phyloP scores from a whole-genome alignment of 2,888 invertebrate genomes.

The Ypsolopha scabrella region DNA sequence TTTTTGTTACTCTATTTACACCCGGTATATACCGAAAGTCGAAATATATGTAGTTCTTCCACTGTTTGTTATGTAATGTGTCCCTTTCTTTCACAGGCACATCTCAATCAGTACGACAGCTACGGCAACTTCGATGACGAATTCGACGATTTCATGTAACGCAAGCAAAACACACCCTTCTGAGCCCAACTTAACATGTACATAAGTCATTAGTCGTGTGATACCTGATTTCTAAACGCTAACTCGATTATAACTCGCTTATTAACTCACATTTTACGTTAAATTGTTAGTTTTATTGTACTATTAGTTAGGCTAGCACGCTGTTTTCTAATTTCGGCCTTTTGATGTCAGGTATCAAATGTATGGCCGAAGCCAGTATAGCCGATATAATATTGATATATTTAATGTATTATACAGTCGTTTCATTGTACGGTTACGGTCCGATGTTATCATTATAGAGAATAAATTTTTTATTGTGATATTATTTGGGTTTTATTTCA shows the following conservation, averaged over 20 bases:
- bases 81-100: constrained; percentile 52
- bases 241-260: not conserved
- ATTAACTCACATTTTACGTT: not conserved
- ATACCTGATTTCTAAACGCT: constrained; percentile 12
- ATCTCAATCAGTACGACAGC: constrained; percentile 75
- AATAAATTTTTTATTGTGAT: constrained; percentile 68
- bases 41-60: no score
- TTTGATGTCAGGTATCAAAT: not conserved
- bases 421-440: constrained; percentile 56
- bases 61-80: not conserved
- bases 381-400: constrained; percentile 20
- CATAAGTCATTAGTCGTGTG: constrained; percentile 8
- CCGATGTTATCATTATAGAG: constrained; percentile 62
- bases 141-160: constrained; percentile 85
- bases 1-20: no score
- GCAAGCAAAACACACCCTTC: not conserved
- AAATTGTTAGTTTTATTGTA: not conserved
- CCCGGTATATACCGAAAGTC: no score
- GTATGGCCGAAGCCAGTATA: constrained; percentile 15
- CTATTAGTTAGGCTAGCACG: not conserved
- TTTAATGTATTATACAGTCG: constrained; percentile 34
- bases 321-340: not conserved
- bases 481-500: constrained; percentile 22
- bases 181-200: not conserved
- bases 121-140: constrained; percentile 76